Percentiles rank a stretch among this genome's conserved stretches.
phyloP scores from a whole-genome alignment of 1,140 invertebrate genomes.

The Macrocentrus cingulum region DNA sequence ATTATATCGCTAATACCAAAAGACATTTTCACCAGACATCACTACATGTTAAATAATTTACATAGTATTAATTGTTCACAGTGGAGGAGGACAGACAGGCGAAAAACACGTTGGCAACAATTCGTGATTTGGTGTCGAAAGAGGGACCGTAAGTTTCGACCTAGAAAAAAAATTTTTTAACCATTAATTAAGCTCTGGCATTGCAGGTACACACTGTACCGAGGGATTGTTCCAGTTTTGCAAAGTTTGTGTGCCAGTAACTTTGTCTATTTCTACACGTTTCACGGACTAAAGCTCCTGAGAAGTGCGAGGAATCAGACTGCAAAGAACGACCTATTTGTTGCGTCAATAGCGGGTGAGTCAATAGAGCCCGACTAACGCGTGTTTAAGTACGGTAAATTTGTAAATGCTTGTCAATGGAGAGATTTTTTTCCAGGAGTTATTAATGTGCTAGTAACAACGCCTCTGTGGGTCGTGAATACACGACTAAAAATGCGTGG shows the following conservation, averaged over 20 bases:
- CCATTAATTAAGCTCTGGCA: too few relatives aligned
- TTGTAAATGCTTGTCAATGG: neutral
- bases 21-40: too few relatives aligned
- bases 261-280: conserved; percentile 92
- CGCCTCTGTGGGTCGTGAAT: conserved; percentile 90
- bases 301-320: conserved; percentile 57
- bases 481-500: conserved; percentile 80
- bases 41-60: too few relatives aligned
- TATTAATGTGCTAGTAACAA: conserved; percentile 82
- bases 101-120: conserved; percentile 63
- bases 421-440: conserved; percentile 57
- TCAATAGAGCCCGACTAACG: conserved; percentile 1
- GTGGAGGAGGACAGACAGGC: conserved; percentile 68
- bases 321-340: conserved; percentile 72
- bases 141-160: conserved; percentile 76
- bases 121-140: conserved; percentile 65
- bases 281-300: conserved; percentile 78
- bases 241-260: conserved; percentile 83
- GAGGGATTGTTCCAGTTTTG: conserved; percentile 79
- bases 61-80: conserved; percentile 47
- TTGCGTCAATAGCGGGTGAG: conserved; percentile 76
- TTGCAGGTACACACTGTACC: conserved; percentile 71
- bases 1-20: too few relatives aligned
- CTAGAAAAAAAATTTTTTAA: too few relatives aligned
- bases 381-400: too few relatives aligned